These are phyloP conservation scores for Tetragnatha montana DNA, from an alignment of 2,888 invertebrate species.

Conservation along the genomic window DNA sequence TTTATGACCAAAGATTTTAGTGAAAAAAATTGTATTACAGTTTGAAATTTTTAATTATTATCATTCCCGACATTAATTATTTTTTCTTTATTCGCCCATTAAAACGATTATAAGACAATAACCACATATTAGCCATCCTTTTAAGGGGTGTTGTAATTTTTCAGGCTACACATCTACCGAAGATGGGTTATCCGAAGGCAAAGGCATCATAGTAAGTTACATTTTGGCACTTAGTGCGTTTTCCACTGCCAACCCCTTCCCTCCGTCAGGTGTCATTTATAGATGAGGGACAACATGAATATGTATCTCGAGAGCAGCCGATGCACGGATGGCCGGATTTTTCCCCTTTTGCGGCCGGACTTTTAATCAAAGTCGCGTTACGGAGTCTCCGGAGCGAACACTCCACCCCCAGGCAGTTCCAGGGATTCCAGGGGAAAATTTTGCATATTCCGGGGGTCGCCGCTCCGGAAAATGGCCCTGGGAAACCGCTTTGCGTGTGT, in stretches of 20 bases:
- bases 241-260: not conserved
- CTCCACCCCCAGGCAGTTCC: slow-evolving; percentile 31
- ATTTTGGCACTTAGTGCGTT: too few species aligned
- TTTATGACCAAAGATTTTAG: too few species aligned
- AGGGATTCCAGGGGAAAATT: slow-evolving; percentile 40
- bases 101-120: too few species aligned
- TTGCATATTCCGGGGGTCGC: slow-evolving; percentile 50
- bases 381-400: slow-evolving; percentile 17
- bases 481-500: not conserved
- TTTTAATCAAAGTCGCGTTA: slow-evolving; percentile 64
- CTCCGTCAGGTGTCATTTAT: slow-evolving; percentile 39
- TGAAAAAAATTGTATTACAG: too few species aligned
- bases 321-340: slow-evolving; percentile 22
- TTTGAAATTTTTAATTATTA: too few species aligned
- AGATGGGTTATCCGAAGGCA: too few species aligned
- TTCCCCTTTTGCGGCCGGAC: slow-evolving; percentile 14
- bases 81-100: too few species aligned
- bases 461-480: slow-evolving; percentile 26
- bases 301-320: slow-evolving; percentile 30
- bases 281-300: slow-evolving; percentile 48
- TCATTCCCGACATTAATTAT: too few species aligned
- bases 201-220: too few species aligned
- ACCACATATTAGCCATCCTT: too few species aligned
- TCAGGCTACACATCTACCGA: too few species aligned
- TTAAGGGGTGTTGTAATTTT: too few species aligned